phyloP scores from a whole-genome alignment of 2,797 vertebrate species.

The Sylvia borin region DNA sequence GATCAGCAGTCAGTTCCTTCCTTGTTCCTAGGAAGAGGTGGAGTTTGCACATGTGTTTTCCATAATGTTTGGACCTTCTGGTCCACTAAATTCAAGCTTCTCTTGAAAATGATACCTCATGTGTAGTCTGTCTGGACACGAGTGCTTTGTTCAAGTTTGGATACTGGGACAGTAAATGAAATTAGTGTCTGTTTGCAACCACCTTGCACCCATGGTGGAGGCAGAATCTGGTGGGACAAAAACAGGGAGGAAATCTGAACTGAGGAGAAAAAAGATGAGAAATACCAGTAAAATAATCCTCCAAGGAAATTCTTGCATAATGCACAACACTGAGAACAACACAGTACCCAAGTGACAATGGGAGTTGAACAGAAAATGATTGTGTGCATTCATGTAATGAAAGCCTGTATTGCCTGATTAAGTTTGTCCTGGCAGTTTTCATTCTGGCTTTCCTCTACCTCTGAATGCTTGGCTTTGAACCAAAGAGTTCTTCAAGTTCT shows the following conservation, averaged over 20 bases:
- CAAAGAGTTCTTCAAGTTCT: constrained; percentile 19
- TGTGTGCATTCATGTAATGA: not conserved
- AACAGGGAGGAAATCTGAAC: not conserved
- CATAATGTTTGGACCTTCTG: not conserved
- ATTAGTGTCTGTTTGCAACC: not conserved
- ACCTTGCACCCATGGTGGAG: not conserved
- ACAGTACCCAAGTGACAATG: not conserved
- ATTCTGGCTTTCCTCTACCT: not conserved
- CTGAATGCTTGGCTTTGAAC: constrained; percentile 34
- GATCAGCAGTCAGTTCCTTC: not conserved
- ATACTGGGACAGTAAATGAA: not conserved
- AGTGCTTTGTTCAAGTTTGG: not conserved
- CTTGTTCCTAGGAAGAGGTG: not conserved
- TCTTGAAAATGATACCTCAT: not conserved
- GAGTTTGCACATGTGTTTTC: not conserved
- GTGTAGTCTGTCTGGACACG: not conserved
- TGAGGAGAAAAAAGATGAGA: not conserved
- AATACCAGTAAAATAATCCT: not conserved
- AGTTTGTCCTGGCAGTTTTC: constrained; percentile 4
- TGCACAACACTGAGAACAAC: not conserved
- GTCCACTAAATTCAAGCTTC: not conserved
- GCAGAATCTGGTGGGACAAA: not conserved
- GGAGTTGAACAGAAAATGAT: not conserved
- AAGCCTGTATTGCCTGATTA: constrained; percentile 12
- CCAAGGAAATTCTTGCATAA: not conserved